A percentile compares a stretch with the other conserved stretches of the same genome.
phyloP scores from a whole-genome alignment of 2,113 vertebrate species.

The Ornithorhynchus anatinus region DNA sequence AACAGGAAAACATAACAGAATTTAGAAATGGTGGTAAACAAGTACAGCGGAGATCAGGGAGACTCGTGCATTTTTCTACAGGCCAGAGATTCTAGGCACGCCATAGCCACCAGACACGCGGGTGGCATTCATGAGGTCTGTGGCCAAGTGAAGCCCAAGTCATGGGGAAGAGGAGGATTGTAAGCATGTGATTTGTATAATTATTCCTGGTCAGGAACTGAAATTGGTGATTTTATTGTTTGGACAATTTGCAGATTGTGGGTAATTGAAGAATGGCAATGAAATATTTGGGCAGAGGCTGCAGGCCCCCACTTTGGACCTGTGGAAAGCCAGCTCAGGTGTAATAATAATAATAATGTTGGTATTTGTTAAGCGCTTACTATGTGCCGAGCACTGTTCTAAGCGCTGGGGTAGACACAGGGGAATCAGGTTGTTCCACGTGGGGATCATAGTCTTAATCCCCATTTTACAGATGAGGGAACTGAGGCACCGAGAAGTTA shows the following conservation, averaged over 20 bases:
- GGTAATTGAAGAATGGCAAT: too few species aligned
- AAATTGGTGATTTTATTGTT: background rate
- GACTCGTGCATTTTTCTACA: background rate
- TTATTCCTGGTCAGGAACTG: background rate
- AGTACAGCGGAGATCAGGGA: background rate
- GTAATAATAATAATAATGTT: too few species aligned
- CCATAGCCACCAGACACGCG: background rate
- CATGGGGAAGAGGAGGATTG: background rate
- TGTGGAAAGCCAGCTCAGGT: too few species aligned
- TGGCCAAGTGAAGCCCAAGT: background rate
- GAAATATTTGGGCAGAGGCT: too few species aligned
- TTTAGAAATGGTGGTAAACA: background rate
- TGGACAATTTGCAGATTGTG: background rate
- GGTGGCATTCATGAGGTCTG: background rate
- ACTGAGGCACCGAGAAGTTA: too few species aligned
- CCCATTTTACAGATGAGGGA: too few species aligned
- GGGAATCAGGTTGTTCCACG: too few species aligned
- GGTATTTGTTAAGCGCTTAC: too few species aligned
- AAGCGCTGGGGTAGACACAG: too few species aligned
- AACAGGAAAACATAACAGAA: background rate
- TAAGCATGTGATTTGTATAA: background rate
- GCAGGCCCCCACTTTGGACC: too few species aligned
- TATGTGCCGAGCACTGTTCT: too few species aligned
- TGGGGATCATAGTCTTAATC: too few species aligned
- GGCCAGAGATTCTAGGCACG: background rate